Evolutionary conservation across 2,888 invertebrate species (phyloP).

Genomic region (Sarcophaga caerulescens): DNA sequence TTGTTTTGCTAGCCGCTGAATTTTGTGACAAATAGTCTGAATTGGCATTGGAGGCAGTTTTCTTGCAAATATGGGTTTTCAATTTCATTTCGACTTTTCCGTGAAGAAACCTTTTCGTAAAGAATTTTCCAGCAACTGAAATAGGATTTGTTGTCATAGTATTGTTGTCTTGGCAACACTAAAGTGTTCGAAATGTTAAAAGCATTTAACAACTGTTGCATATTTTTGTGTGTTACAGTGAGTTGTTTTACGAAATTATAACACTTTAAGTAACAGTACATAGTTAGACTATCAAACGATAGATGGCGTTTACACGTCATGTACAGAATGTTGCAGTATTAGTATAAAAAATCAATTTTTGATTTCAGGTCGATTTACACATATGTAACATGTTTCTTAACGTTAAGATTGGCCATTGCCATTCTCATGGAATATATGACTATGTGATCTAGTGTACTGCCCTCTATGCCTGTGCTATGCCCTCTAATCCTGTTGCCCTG

Average conservation of each 20-base stretch:
- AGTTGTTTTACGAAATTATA: conserved; percentile 4
- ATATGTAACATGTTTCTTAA: no score
- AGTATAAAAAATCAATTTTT: no score
- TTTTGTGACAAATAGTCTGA: conserved; percentile 57
- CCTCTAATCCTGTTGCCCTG: no score
- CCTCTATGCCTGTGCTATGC: no score
- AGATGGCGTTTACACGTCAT: conserved; percentile 7
- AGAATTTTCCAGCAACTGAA: not conserved
- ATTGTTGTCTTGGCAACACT: conserved; percentile 66
- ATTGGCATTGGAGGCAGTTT: conserved; percentile 83
- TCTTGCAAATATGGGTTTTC: conserved; percentile 89
- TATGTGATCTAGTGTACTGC: no score
- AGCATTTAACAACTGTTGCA: conserved; percentile 28
- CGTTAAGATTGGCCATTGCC: no score
- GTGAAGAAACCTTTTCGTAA: not conserved
- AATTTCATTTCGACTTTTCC: conserved; percentile 86
- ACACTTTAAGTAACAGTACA: not conserved
- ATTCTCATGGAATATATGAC: no score
- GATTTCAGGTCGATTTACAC: no score
- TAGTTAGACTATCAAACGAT: not conserved
- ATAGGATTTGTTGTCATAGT: conserved; percentile 30
- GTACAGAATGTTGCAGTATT: not conserved
- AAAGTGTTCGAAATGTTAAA: not conserved
- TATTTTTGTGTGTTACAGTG: not conserved
- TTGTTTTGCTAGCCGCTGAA: conserved; percentile 21